phyloP scores from a whole-genome alignment of 1,140 invertebrate genomes.

The Drosophila ercepeae region DNA sequence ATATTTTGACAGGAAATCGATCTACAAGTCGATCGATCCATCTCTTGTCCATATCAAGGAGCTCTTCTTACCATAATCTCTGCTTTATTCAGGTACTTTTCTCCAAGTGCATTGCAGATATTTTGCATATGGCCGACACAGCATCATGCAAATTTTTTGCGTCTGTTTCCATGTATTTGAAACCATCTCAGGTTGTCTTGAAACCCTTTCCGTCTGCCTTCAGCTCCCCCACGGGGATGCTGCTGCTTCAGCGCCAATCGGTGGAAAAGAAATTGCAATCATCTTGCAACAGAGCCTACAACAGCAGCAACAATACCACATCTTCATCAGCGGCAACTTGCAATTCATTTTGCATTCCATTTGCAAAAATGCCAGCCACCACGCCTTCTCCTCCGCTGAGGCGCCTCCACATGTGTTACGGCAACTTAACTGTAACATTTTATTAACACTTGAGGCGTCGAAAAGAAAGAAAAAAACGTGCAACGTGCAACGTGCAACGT shows the following conservation, averaged over 20 bases:
- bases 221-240: slow-evolving; percentile 34
- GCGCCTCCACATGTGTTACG: slow-evolving; percentile 41
- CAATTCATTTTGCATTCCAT: slow-evolving; percentile 70
- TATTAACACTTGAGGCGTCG: slow-evolving; percentile 74
- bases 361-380: slow-evolving; percentile 49
- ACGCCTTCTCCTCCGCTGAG: background rate
- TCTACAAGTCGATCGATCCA: too few relatives aligned
- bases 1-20: too few relatives aligned
- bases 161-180: slow-evolving; percentile 33
- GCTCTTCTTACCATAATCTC: too few relatives aligned
- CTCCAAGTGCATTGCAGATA: slow-evolving; percentile 44
- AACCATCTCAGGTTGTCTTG: slow-evolving; percentile 20
- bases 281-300: slow-evolving; percentile 38
- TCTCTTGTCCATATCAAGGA: too few relatives aligned
- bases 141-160: slow-evolving; percentile 64
- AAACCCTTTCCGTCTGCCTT: too few relatives aligned
- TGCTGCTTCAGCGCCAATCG: slow-evolving; percentile 61
- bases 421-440: slow-evolving; percentile 76
- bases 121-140: slow-evolving; percentile 66
- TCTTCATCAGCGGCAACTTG: slow-evolving; percentile 20
- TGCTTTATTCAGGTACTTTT: background rate
- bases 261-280: slow-evolving; percentile 77
- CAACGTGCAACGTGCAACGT: slow-evolving; percentile 36
- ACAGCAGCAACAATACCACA: slow-evolving; percentile 32
- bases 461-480: slow-evolving; percentile 34